These are phyloP conservation scores for Pterobdella sp. DNA, from an alignment of 2,888 invertebrate genomes.

Conservation along the genomic window DNA sequence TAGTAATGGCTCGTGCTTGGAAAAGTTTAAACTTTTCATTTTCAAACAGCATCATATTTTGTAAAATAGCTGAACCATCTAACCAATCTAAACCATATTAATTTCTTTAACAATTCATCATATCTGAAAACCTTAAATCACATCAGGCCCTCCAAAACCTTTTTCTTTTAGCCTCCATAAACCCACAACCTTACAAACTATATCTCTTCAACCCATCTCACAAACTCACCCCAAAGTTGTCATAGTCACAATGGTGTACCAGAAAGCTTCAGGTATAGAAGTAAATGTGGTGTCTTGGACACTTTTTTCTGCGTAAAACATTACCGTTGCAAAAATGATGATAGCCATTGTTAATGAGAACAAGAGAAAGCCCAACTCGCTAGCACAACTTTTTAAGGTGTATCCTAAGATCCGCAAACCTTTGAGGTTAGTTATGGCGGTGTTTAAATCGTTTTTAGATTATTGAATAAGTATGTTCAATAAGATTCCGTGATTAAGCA, in stretches of 20 bases:
- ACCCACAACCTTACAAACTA: not conserved
- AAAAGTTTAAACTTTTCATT: too few species aligned
- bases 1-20: too few species aligned
- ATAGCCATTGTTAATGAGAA: slow-evolving; percentile 99
- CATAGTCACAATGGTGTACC: slow-evolving; percentile 99
- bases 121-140: not conserved
- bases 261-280: slow-evolving; percentile 98
- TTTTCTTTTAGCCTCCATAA: not conserved
- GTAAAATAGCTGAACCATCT: too few species aligned
- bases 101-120: not conserved
- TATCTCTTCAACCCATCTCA: not conserved
- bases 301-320: slow-evolving; percentile 99
- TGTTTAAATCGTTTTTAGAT: not conserved
- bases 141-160: not conserved
- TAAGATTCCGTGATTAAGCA: not conserved
- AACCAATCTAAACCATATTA: too few species aligned
- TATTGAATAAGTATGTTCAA: too few species aligned
- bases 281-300: slow-evolving; percentile 93
- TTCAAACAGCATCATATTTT: too few species aligned
- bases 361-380: slow-evolving; percentile 95
- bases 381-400: slow-evolving; percentile 96
- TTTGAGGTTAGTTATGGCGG: not conserved
- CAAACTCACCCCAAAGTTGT: slow-evolving; percentile 83
- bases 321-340: slow-evolving; percentile 98
- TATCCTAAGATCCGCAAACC: slow-evolving; percentile 96